Conservation (phyloP, 2,888 invertebrate genomes). For the Ceriagrion tenellum region DNA sequence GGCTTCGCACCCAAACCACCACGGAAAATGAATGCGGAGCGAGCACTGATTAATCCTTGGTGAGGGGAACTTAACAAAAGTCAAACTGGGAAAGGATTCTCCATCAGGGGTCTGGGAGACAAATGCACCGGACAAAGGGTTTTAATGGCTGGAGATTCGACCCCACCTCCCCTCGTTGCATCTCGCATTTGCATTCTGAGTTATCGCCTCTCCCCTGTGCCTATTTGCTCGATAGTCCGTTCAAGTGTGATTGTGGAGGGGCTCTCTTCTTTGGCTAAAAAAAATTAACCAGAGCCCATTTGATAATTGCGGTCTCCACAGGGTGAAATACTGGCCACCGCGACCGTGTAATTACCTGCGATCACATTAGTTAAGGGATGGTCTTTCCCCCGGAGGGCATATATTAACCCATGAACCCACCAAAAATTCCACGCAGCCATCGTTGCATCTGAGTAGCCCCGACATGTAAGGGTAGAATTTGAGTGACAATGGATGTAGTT, state of each 20-base stretch:
- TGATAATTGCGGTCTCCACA: not conserved
- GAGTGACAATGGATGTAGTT: no score
- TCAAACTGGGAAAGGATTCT: not conserved
- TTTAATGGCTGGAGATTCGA: not conserved
- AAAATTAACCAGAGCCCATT: not conserved
- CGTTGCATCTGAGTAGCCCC: no score
- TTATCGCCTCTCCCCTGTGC: not conserved
- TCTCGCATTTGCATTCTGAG: not conserved
- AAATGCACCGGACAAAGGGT: not conserved
- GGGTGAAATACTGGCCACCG: not conserved
- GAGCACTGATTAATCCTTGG: not conserved
- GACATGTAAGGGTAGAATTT: no score
- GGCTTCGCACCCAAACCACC: not conserved
- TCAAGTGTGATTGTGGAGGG: not conserved
- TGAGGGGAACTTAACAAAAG: not conserved
- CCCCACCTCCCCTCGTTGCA: not conserved
- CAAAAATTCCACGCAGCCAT: not conserved
- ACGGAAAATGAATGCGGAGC: not conserved
- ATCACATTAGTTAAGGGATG: not conserved
- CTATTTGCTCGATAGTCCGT: not conserved
- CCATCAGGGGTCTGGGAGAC: not conserved
- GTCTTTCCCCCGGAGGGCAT: not conserved
- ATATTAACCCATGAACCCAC: not conserved
- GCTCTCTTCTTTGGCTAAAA: not conserved
- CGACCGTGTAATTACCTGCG: not conserved